Base-by-base conservation (phyloP, 1,140 invertebrate species). In the Mizuhopecten yessoensis region DNA sequence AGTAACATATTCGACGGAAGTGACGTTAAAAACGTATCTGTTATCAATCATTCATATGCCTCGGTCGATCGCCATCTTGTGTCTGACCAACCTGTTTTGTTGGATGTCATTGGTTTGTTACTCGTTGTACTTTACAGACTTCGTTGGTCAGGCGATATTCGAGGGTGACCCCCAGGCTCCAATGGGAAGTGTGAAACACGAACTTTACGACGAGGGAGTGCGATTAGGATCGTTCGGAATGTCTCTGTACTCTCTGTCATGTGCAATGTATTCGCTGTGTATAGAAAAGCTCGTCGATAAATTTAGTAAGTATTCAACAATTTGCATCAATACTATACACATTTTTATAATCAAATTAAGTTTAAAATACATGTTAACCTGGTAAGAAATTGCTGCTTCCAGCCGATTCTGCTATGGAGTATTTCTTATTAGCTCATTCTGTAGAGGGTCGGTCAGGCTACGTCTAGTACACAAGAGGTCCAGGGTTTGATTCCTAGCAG, bases 101-200 rank as follows among this genome's bases (percentile, higher is more conserved):
- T 99, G 99, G 99, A 99, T 99, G 98, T 98, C 99, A 0, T 98
- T 99, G 90, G 98, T 99, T 0, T 99, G 98, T 96, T 99, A 99
- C 95, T 99, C 99, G 0, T 97, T 99, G 0, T 99, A 99, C 96
- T 99, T 99, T 96, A 99, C 99, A 0, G 99, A 99, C 96, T 99
- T 99, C 96, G 99, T 99, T 10, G 99, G 99, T 0, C 98, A 99
- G 97, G 98, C 98, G 36, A 98, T 99, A n/a, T 99, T 98, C 95
- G 97, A 97, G n/a, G 99, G 99, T 0, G 97, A 99, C 97, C 99
- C 99, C 34, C 98, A 97, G 95, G 98, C 98, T 95, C 93, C 94
- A 9, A 86, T 88, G 34, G 94, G 94, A 87, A 96, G 94, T 90
- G 57, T 89, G 45, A 86, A 92, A 86, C 95, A 95, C 90, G 91